These are phyloP conservation scores for Oligia fasciuncula DNA, from an alignment of 2,888 invertebrate species.

Conservation along the genomic window DNA sequence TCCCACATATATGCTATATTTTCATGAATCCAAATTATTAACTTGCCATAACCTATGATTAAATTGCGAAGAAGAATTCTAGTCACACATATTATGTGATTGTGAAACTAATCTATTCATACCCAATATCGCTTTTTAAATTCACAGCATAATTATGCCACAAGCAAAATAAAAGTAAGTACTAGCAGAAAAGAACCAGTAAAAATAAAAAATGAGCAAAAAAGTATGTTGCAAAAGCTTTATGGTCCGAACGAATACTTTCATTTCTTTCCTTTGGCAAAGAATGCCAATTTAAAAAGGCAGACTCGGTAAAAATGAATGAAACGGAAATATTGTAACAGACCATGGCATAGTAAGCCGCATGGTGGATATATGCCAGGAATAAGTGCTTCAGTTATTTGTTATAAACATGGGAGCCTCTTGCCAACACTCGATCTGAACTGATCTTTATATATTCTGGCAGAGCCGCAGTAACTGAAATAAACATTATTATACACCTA, in stretches of 20 bases:
- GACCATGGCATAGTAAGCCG: constrained; percentile 71
- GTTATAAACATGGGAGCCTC: constrained; percentile 70
- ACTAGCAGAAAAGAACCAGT: constrained; percentile 13
- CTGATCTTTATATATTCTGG: constrained; percentile 65
- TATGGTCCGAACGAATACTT: constrained; percentile 50
- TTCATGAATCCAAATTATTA: constrained; percentile 17
- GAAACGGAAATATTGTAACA: constrained; percentile 68
- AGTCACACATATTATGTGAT: background rate
- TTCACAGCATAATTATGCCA: constrained; percentile 18
- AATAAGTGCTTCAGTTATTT: constrained; percentile 68
- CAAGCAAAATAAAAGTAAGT: constrained; percentile 37
- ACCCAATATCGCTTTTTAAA: constrained; percentile 16
- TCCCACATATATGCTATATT: constrained; percentile 39
- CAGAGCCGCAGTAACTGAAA: constrained; percentile 68
- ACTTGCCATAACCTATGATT: constrained; percentile 6
- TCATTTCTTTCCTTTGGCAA: constrained; percentile 57
- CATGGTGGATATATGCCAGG: constrained; percentile 74
- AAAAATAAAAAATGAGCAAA: constrained; percentile 19
- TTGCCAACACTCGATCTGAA: constrained; percentile 74
- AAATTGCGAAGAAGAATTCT: background rate
- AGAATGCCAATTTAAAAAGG: constrained; percentile 44
- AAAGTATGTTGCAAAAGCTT: constrained; percentile 39
- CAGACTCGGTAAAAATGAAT: constrained; percentile 63
- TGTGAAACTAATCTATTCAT: constrained; percentile 9
- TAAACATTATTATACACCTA: constrained; percentile 64